These are phyloP conservation scores for Atta cephalotes DNA, from an alignment of 1,140 invertebrate genomes.

Conservation along the genomic window DNA sequence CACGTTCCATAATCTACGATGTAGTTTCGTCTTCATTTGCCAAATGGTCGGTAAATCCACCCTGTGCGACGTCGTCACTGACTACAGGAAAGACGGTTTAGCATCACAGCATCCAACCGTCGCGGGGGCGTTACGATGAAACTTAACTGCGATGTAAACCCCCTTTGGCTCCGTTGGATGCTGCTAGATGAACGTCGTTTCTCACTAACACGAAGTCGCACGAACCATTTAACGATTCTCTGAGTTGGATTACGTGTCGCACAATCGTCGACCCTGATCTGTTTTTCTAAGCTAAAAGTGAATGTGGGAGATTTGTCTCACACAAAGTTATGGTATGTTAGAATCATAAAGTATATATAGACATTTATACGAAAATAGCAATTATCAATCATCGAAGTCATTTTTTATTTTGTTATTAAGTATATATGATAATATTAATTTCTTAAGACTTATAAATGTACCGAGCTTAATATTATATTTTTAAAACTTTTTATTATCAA, in stretches of 20 bases:
- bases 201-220: conserved; percentile 66
- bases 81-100: conserved; percentile 62
- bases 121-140: conserved; percentile 67
- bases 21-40: conserved; percentile 80
- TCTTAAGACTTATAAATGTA: not conserved
- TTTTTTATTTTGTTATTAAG: not conserved
- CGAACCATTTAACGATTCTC: conserved; percentile 69
- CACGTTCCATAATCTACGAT: conserved; percentile 73
- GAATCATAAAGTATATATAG: not conserved
- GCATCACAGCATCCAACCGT: conserved; percentile 52
- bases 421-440: too few relatives aligned
- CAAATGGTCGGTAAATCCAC: conserved; percentile 79
- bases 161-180: conserved; percentile 59
- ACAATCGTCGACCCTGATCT: conserved; percentile 53
- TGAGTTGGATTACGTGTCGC: conserved; percentile 55
- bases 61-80: conserved; percentile 59
- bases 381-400: not conserved
- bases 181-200: conserved; percentile 53
- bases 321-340: not conserved
- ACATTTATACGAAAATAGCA: not conserved
- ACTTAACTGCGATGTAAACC: conserved; percentile 79
- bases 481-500: not conserved
- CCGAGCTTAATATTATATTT: not conserved
- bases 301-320: conserved; percentile 54
- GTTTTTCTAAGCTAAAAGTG: conserved; percentile 44